Percentiles rank a stretch among this genome's conserved stretches.
Conservation (phyloP, 2,797 vertebrate genomes). For the Squalus acanthias region DNA sequence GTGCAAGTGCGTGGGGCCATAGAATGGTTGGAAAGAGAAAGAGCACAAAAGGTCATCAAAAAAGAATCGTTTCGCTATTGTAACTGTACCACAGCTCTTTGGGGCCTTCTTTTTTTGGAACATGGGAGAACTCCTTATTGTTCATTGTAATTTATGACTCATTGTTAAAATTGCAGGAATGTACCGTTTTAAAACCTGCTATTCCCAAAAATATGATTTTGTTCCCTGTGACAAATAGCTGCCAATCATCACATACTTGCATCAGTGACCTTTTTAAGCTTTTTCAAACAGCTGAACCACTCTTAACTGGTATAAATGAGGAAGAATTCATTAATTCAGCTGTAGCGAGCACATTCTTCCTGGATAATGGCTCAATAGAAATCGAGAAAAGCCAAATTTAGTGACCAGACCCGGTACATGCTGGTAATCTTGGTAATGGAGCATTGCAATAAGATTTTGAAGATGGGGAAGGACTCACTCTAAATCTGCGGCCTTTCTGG, state of each 20-base stretch:
- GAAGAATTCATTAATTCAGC: not conserved
- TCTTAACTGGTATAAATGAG: not conserved
- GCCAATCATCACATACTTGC: not conserved
- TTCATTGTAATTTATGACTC: not conserved
- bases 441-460: too few relatives aligned
- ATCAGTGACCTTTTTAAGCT: not conserved
- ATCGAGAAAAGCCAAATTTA: not conserved
- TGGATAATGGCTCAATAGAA: not conserved
- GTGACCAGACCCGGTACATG: not conserved
- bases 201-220: not conserved
- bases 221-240: constrained; percentile 17
- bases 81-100: not conserved
- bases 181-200: not conserved
- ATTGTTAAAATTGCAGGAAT: not conserved
- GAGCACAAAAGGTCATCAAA: not conserved
- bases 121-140: not conserved
- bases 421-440: not conserved
- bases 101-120: not conserved
- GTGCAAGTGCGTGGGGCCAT: not conserved
- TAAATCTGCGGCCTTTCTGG: not conserved
- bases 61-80: not conserved
- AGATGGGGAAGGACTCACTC: too few relatives aligned
- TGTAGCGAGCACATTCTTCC: not conserved
- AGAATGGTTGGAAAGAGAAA: not conserved
- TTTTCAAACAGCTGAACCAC: not conserved